Conservation (phyloP, 2,113 vertebrate genomes). For the Apaloderma vittatum region DNA sequence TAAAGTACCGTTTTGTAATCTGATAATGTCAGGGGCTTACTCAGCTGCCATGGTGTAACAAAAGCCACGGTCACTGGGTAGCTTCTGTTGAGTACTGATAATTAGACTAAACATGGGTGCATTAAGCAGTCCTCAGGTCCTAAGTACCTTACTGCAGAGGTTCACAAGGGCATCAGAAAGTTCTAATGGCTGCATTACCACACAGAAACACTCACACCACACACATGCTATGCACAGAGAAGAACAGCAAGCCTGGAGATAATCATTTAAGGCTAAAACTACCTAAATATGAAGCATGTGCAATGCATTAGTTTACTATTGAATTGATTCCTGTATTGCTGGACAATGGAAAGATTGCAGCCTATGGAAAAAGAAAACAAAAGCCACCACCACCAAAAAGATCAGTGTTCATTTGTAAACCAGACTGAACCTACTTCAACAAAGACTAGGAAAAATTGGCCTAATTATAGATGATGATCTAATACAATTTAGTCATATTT, state of each 20-base stretch:
- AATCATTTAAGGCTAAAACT: slow-evolving; percentile 7
- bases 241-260: slow-evolving; percentile 12
- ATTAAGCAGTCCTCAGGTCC: slow-evolving; percentile 35
- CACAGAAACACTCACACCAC: background rate
- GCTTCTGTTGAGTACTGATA: background rate
- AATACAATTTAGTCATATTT: slow-evolving; percentile 41
- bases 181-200: slow-evolving; percentile 30
- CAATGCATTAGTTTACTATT: slow-evolving; percentile 1
- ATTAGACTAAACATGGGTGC: slow-evolving; percentile 25
- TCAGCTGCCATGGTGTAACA: slow-evolving; percentile 50
- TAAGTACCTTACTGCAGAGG: slow-evolving; percentile 17
- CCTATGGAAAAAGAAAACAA: background rate
- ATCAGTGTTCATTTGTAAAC: slow-evolving; percentile 4
- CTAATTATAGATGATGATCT: slow-evolving; percentile 46
- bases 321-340: background rate
- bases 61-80: slow-evolving; percentile 39
- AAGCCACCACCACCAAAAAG: background rate
- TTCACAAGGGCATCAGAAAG: slow-evolving; percentile 64
- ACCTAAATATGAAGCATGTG: slow-evolving; percentile 35
- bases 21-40: slow-evolving; percentile 51
- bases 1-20: slow-evolving; percentile 60
- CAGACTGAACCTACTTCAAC: slow-evolving; percentile 49
- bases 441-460: slow-evolving; percentile 50
- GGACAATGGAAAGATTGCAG: background rate
- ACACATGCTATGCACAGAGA: background rate